phyloP scores from a whole-genome alignment of 2,797 vertebrate species.

The Eulemur rubriventer region DNA sequence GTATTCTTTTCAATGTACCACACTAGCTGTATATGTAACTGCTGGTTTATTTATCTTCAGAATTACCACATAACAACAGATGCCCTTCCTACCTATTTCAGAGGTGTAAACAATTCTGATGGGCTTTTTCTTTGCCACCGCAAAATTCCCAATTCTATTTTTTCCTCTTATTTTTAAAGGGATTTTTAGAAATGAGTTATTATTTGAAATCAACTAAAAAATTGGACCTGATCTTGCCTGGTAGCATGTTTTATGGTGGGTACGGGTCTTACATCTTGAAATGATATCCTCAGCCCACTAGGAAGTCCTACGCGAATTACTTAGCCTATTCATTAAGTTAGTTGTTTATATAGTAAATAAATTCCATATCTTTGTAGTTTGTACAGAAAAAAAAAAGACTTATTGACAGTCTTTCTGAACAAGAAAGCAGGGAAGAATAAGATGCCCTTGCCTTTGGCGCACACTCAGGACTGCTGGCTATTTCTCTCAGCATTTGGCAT shows the following conservation, averaged over 20 bases:
- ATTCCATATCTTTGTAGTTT: slow-evolving; percentile 19
- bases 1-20: background rate
- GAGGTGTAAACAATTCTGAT: background rate
- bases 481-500: background rate
- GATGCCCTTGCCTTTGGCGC: background rate
- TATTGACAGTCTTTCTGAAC: slow-evolving; percentile 6
- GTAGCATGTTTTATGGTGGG: background rate
- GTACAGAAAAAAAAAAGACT: background rate
- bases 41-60: background rate
- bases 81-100: background rate
- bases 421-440: background rate
- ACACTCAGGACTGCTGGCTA: background rate
- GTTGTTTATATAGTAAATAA: slow-evolving; percentile 15
- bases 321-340: background rate
- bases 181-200: slow-evolving; percentile 34
- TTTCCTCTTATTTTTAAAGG: slow-evolving; percentile 21
- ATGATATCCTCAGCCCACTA: background rate
- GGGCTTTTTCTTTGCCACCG: background rate
- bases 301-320: slow-evolving; percentile 6
- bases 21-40: background rate
- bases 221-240: background rate
- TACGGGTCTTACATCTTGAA: slow-evolving; percentile 6
- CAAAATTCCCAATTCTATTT: slow-evolving; percentile 26
- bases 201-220: slow-evolving; percentile 44
- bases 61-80: slow-evolving; percentile 33